Evolutionary conservation across 2,888 invertebrate species (phyloP).

Genomic region (Myathropa florea): DNA sequence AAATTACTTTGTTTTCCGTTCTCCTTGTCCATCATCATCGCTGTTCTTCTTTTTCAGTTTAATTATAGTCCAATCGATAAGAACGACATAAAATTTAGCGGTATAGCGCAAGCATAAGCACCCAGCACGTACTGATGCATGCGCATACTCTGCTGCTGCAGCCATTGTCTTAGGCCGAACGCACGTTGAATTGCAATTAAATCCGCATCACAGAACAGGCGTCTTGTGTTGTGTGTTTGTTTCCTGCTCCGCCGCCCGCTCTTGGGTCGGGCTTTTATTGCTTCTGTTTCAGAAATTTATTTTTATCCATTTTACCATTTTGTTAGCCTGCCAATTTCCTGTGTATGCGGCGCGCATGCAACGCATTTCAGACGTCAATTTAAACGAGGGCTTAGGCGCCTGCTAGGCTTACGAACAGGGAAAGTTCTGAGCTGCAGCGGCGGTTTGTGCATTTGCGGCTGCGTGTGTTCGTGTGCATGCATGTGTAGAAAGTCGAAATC

Average conservation of each 20-base stretch:
- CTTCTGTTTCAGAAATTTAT: constrained; percentile 37
- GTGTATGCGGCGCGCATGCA: constrained; percentile 54
- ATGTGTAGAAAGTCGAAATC: constrained; percentile 26
- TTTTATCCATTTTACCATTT: constrained; percentile 58
- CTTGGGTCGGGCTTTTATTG: neutral
- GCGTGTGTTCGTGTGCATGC: neutral
- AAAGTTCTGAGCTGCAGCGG: constrained; percentile 52
- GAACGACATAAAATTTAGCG: constrained; percentile 11
- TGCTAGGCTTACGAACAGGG: constrained; percentile 41
- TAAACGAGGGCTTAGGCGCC: constrained; percentile 61
- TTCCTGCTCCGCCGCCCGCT: neutral
- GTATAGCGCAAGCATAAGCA: constrained; percentile 16
- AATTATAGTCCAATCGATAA: constrained; percentile 41
- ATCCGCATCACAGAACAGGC: neutral
- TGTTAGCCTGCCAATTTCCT: constrained; percentile 64
- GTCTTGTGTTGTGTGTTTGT: neutral
- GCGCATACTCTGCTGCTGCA: constrained; percentile 11
- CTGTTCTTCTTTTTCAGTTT: constrained; percentile 7
- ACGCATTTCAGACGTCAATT: constrained; percentile 46
- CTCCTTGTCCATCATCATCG: neutral
- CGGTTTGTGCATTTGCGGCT: neutral
- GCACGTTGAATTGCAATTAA: constrained; percentile 58
- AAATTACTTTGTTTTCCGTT: constrained; percentile 7
- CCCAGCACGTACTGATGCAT: constrained; percentile 10
- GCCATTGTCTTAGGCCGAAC: constrained; percentile 64